Percentiles rank a stretch among this genome's conserved stretches.
phyloP scores from a whole-genome alignment of 2,113 vertebrate genomes.

The Machaerirhynchus nigripectus region DNA sequence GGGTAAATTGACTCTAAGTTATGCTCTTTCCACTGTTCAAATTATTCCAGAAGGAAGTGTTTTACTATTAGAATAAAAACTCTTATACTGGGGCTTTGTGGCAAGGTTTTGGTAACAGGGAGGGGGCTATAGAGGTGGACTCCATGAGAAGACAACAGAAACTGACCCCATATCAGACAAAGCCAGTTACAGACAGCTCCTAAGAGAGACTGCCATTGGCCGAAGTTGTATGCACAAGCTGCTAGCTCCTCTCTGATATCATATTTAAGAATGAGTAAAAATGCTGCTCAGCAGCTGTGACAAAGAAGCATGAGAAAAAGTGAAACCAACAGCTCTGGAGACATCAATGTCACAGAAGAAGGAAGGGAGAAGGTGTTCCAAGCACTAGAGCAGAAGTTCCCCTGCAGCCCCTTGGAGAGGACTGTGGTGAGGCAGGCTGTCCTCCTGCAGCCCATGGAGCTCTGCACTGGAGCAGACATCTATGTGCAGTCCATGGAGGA shows the following conservation, averaged over 20 bases:
- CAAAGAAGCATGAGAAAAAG: background rate
- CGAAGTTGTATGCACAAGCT: background rate
- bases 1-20: background rate
- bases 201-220: background rate
- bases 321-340: background rate
- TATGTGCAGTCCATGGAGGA: fast-evolving
- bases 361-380: background rate
- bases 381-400: background rate
- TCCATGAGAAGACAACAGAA: background rate
- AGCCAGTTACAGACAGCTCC: background rate
- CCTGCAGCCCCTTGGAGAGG: background rate
- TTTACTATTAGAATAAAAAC: background rate
- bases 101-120: background rate
- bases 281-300: background rate
- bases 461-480: background rate
- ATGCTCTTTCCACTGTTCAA: background rate
- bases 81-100: background rate
- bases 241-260: background rate
- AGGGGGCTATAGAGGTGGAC: fast-evolving
- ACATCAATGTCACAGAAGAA: background rate
- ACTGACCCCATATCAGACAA: background rate
- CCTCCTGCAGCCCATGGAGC: background rate
- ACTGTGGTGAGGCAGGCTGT: background rate
- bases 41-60: background rate
- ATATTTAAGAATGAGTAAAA: background rate